Conservation (phyloP, 2,888 invertebrate species). For the Thumatha senex region DNA sequence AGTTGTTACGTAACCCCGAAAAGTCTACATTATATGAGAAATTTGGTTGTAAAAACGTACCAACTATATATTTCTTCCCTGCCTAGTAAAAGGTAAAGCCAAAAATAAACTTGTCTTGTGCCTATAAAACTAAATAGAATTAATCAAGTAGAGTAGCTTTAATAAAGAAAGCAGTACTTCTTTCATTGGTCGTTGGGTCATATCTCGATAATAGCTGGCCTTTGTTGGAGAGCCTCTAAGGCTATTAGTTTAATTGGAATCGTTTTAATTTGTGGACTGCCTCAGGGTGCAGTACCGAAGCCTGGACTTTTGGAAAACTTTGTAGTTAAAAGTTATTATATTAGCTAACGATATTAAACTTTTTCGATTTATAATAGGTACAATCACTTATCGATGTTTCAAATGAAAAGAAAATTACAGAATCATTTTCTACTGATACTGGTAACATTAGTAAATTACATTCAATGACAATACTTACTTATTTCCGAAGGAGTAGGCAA, state of each 20-base stretch:
- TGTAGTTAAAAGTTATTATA: slow-evolving; percentile 45
- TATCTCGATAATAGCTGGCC: slow-evolving; percentile 41
- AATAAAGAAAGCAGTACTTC: slow-evolving; percentile 26
- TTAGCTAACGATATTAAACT: slow-evolving; percentile 31
- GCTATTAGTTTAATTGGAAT: slow-evolving; percentile 50
- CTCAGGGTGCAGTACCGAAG: slow-evolving; percentile 12
- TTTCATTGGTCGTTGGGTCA: slow-evolving; percentile 20
- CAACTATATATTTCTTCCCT: not conserved
- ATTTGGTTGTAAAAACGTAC: too few species aligned
- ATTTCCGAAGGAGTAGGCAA: too few species aligned
- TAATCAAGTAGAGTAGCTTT: slow-evolving; percentile 34
- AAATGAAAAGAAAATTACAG: not conserved
- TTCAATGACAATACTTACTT: too few species aligned
- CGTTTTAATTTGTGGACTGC: slow-evolving; percentile 38
- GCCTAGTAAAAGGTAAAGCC: not conserved
- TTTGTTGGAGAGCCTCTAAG: slow-evolving; percentile 40
- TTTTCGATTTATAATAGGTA: slow-evolving; percentile 5
- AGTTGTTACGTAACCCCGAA: too few species aligned
- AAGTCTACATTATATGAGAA: too few species aligned
- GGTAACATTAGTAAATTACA: too few species aligned
- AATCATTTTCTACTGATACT: too few species aligned
- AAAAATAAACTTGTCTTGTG: not conserved
- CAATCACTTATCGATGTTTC: not conserved
- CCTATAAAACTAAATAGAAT: slow-evolving; percentile 20
- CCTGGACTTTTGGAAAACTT: slow-evolving; percentile 18